A percentile compares a stretch with the other conserved stretches of the same genome.
Evolutionary conservation across 2,113 vertebrate species (phyloP).

Genomic region (Paramormyrops kingsleyae): DNA sequence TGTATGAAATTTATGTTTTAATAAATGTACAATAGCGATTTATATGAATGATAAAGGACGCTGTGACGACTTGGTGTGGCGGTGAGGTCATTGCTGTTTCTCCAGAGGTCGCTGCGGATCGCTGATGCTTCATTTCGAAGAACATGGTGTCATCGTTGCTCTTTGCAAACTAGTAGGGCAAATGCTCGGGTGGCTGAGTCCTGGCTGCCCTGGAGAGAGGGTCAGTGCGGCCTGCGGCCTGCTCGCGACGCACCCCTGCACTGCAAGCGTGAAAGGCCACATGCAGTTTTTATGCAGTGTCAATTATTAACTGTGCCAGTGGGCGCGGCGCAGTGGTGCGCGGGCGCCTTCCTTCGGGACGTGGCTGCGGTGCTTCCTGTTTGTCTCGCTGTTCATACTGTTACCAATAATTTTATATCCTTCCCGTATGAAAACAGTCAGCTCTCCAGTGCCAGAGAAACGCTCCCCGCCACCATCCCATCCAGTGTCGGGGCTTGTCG

Average conservation of each 20-base stretch:
- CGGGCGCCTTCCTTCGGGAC: neutral
- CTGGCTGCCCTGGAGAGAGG: neutral
- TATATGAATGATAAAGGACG: neutral
- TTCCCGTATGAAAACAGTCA: neutral
- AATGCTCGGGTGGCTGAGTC: neutral
- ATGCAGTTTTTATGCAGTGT: neutral
- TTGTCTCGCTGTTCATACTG: neutral
- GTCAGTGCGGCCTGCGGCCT: neutral
- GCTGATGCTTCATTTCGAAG: neutral
- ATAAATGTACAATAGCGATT: neutral
- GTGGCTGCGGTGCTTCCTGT: neutral
- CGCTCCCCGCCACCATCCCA: neutral
- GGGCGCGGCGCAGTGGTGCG: neutral
- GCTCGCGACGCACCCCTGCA: neutral
- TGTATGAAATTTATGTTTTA: neutral
- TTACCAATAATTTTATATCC: neutral
- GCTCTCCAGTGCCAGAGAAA: neutral
- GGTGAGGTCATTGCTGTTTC: neutral
- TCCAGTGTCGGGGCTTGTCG: neutral
- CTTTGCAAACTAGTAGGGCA: neutral
- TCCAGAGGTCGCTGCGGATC: neutral
- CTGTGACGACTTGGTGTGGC: neutral
- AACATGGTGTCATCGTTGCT: neutral
- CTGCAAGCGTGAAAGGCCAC: constrained; percentile 4
- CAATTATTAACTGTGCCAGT: constrained; percentile 1